Evolutionary conservation across 2,113 vertebrate species (phyloP), one percentile per base, ranked within the genome.

Genomic region (Bufo bufo): DNA sequence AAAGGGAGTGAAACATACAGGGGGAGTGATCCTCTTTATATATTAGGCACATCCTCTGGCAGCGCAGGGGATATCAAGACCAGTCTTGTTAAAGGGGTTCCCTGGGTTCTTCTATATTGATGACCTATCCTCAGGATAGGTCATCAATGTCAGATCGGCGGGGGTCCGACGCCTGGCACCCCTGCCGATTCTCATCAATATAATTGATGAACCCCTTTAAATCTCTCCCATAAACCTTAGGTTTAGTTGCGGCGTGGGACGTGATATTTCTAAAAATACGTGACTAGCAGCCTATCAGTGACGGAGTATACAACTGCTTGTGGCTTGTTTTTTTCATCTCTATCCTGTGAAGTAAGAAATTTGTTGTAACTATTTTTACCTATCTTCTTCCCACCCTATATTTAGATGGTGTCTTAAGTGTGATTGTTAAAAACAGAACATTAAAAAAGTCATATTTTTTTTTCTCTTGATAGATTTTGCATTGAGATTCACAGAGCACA

Each of bases 401-500:
- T 78, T 78, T 78, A 78, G 54, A 56, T 56, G 77, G 20, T 52
- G 50, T 54, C 33, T 78, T 50, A 78, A 78, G 77, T 78, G 49
- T 59, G 11, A 59, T 80, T 80, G 52, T 80, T 54, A 72, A 72
- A 72, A 72, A 45, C 16, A 8, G 45, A 75, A 8, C 47, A 75
- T 4, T 49, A 75, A 75, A 74, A 0, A 13, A n/a, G 14, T 14
- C 45, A 45, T 14, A 74, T 19, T 43, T 59, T 59, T 59, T 81
- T 81, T 81, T 33, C 54, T 80, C 52, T 58, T 59, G 54, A 59
- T 80, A 43, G 78, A 16, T 59, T 81, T 81, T 81, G 54, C 16
- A 47, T 19, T 59, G 33, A 23, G 33, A 81, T 81, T 81, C 54
- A 81, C 78, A 81, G 78, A 13, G 13, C 78, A 81, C 58, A 82